phyloP scores from a whole-genome alignment of 1,140 invertebrate species.

The Caenorhabditis briggsae region DNA sequence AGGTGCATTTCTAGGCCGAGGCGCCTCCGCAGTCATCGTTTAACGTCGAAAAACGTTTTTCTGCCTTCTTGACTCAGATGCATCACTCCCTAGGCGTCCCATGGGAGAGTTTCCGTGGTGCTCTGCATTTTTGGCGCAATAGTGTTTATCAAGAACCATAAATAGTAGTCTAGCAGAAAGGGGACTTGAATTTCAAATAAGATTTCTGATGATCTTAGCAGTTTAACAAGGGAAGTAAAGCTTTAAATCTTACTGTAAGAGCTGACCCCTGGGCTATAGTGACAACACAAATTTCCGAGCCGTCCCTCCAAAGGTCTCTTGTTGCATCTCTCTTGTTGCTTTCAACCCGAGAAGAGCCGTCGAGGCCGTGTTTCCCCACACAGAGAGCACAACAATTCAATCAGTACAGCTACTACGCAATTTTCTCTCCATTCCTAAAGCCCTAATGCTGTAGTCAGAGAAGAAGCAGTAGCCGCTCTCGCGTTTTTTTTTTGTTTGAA shows the following conservation, averaged over 20 bases:
- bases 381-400: slow-evolving; percentile 30
- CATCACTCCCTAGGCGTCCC: neutral
- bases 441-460: slow-evolving; percentile 9
- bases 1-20: slow-evolving; percentile 1
- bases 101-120: neutral
- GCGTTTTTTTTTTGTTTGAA: slow-evolving; percentile 22
- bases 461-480: neutral
- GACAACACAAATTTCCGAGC: slow-evolving; percentile 23
- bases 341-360: neutral
- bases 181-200: neutral
- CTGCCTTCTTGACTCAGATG: slow-evolving; percentile 10
- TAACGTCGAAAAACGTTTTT: slow-evolving; percentile 47
- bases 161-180: neutral
- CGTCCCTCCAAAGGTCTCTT: neutral
- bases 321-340: slow-evolving; percentile 20
- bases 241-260: too few species aligned
- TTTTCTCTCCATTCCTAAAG: slow-evolving; percentile 49
- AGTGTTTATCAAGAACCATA: slow-evolving; percentile 48
- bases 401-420: slow-evolving; percentile 54
- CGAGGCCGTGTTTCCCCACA: slow-evolving; percentile 5
- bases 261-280: neutral
- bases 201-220: too few species aligned
- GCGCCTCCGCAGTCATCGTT: neutral
- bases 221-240: too few species aligned
- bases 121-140: slow-evolving; percentile 7